phyloP scores from a whole-genome alignment of 2,797 vertebrate species.

The Diceros bicornis region DNA sequence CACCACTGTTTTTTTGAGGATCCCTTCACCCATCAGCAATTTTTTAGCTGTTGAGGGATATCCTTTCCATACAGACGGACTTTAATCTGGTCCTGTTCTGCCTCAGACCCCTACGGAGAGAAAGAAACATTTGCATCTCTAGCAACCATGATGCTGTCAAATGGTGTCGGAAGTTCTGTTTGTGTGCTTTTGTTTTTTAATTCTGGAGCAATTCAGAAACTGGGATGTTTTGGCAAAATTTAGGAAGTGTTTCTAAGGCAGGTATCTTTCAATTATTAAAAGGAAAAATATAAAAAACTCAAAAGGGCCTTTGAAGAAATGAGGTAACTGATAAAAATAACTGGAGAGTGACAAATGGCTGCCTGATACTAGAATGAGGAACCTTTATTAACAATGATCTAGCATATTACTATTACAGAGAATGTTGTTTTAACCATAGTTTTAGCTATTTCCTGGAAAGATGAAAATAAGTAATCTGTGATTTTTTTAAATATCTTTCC shows the following conservation, averaged over 20 bases:
- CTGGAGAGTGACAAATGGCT: background rate
- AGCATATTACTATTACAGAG: background rate
- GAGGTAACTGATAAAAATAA: background rate
- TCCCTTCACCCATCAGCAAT: background rate
- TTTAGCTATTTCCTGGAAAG: slow-evolving; percentile 21
- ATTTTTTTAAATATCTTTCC: slow-evolving; percentile 77
- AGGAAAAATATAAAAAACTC: slow-evolving; percentile 1
- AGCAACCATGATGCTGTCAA: background rate
- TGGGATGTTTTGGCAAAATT: slow-evolving; percentile 27
- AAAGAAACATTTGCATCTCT: background rate
- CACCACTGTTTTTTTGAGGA: background rate
- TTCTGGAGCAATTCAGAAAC: background rate
- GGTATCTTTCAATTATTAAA: slow-evolving; percentile 14
- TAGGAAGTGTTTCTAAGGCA: slow-evolving; percentile 21
- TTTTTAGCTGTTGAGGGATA: background rate
- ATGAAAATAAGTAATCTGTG: slow-evolving; percentile 57
- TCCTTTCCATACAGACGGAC: background rate
- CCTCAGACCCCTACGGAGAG: background rate
- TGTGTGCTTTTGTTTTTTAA: background rate
- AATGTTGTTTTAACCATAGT: background rate
- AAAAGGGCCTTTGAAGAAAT: background rate
- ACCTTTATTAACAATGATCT: background rate
- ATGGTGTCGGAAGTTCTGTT: background rate
- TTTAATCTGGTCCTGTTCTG: background rate
- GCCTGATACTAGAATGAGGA: background rate